Evolutionary conservation across 2,113 vertebrate species (phyloP), one percentile per base, ranked within the genome.

Genomic region (Puffinus mauretanicus): DNA sequence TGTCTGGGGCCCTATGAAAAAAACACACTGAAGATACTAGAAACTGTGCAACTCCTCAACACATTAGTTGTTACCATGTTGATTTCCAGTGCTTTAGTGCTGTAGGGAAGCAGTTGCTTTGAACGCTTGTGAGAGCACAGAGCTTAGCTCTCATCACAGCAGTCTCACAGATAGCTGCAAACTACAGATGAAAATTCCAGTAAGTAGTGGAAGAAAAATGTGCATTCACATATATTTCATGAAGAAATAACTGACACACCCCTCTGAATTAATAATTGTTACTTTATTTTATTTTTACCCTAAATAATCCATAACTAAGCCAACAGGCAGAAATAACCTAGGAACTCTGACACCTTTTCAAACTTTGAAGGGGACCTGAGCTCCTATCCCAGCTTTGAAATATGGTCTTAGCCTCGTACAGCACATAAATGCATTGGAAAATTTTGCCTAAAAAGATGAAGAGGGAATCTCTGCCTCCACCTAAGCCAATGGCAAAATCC

Each of bases 1-100:
- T 76, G 54, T 93, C 93, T 94, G 58, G 81, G 73, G 88, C 4
- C 57, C 27, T 82, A 47, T 85, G 69, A 78, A 82, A 89, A 67
- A 94, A 92, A 4, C 21, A 72, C 42, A 66, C 22, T 75, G 61
- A 64, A 96, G 60, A 88, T 69, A 84, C 67, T 47, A 90, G 62
- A 93, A 95, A 93, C 77, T 92, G 64, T 72, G 52, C 47, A 88
- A 79, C 46, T 96, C 69, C 21, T 86, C 57, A 47, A 32, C 47
- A 64, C 71, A 76, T 78, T 73, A 92, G 91, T 95, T 97, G 84
- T 71, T 95, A 96, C 44, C 73, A 88, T 75, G 54, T 95, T 77
- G 92, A 94, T 90, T 97, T 94, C 73, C 92, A 69, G 67, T 25
- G 77, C 65, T 97, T 97, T 95, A 88, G 52, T 70, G 77, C 42